Evolutionary conservation across 2,113 vertebrate species (phyloP), one percentile per base, ranked within the genome.

Genomic region (Osmerus mordax): DNA sequence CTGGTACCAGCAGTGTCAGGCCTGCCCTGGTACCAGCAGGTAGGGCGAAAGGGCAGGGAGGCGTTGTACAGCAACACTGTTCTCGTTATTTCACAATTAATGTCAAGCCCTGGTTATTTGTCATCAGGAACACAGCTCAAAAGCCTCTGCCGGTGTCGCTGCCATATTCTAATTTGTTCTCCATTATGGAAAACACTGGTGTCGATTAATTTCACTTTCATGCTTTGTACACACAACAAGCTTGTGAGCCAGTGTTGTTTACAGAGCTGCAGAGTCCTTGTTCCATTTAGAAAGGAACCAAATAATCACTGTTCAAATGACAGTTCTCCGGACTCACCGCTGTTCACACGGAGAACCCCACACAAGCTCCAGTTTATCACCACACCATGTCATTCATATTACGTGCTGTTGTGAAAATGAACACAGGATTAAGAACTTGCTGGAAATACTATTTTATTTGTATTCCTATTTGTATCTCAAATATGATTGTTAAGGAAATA

Each of bases 91-190:
- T 89, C 87, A 91, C 90, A 91, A 92, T 91, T 88, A 91, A 92
- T 90, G 91, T 91, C 91, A 89, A 84, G 87, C 74, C 90, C 89
- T 88, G 86, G 87, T 89, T 90, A 89, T 92, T 90, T 90, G 89
- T 87, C 87, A 90, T 83, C 77, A 85, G 84, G 89, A 84, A 90
- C 88, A 88, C 29, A 81, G 81, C 86, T 73, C n/a, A 36, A 13
- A 62, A 63, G 83, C 84, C 32, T 79, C 80, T 80, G 83, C 84
- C 74, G 85, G 83, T 91, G 88, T 91, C 79, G 81, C 88, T 90
- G 88, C 87, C 89, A 90, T 91, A 89, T 91, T 91, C 86, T 90
- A 89, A 91, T 91, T 92, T 89, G 88, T 90, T 90, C 88, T 88
- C 89, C 82, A 91, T 92, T 92, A 91, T 90, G 87, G 89, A 90